Base-by-base conservation (phyloP, 2,888 invertebrate species). In the Parnassius glacialis region DNA sequence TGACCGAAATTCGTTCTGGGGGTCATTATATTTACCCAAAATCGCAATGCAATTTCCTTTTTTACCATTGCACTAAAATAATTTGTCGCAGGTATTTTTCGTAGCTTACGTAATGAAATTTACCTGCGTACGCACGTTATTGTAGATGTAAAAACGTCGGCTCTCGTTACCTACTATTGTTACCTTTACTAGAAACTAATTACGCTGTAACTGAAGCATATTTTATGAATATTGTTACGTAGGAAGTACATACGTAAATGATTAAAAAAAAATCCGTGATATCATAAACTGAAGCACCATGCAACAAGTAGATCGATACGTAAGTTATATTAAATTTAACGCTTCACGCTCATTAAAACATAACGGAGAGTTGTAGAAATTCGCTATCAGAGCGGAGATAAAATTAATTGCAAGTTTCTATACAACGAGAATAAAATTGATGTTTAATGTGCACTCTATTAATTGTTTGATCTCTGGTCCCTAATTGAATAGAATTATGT, bases 341-440 rank as follows among this genome's bases (percentile, higher is more conserved):
- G 67, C 69, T 72, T 72, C 71, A 72, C 70, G 74, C 69, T 71
- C 62, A 64, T 70, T 70, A 68, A 65, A 65, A 64, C 60, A 60
- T 71, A 73, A 71, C 68, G 65, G 71, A 64, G 59, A 66, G 57
- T 53, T 62, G 50, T 54, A 62, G 62, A 62, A 62, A 62, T 58
- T 62, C 48, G 34, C 54, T 57, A 62, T 57, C 62, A 51, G 50
- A 62, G 57, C 62, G 57, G 42, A 57, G 53, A 53, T 56, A 61
- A 61, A 61, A 61, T 48, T 57, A 48, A 61, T 57, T 57, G 13
- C 25, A 42, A 43, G 52, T 57, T 52, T 56, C 60, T 51, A 60
- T 48, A 25, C 13, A 13, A 48, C 13, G 13, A 48, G 13, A 51
- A 11, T 12, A 34, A 13, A 11, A 60, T 20, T 20, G 16, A 48